Evolutionary conservation across 1,140 invertebrate species (phyloP).

Genomic region (Lepidurus packardi): DNA sequence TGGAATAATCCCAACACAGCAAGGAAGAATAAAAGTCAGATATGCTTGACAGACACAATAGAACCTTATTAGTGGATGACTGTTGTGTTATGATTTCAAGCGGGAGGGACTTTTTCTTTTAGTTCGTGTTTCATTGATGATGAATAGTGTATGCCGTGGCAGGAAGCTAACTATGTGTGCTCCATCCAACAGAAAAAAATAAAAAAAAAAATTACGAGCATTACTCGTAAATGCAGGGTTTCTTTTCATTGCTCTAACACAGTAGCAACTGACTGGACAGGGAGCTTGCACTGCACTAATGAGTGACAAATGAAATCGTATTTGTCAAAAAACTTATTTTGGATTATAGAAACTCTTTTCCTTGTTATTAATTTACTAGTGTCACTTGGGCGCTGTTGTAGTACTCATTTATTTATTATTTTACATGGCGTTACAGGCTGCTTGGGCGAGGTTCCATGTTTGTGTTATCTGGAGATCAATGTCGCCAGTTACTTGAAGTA

Average conservation of each 20-base stretch:
- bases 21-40: background rate
- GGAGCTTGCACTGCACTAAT: background rate
- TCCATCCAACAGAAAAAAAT: too few species aligned
- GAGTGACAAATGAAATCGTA: background rate
- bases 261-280: too few species aligned
- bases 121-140: background rate
- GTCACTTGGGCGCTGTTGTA: background rate
- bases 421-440: slow-evolving; percentile 55
- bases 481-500: slow-evolving; percentile 56
- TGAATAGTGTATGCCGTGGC: background rate
- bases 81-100: background rate
- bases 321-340: background rate
- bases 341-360: background rate
- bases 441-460: slow-evolving; percentile 87
- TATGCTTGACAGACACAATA: slow-evolving; percentile 1
- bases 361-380: background rate
- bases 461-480: slow-evolving; percentile 73
- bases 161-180: background rate
- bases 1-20: background rate
- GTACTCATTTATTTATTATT: slow-evolving; percentile 26
- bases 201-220: too few species aligned
- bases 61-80: slow-evolving; percentile 14
- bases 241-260: too few species aligned
- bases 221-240: too few species aligned
- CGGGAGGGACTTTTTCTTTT: background rate